phyloP scores from a whole-genome alignment of 2,113 vertebrate genomes.

The Cavia porcellus region DNA sequence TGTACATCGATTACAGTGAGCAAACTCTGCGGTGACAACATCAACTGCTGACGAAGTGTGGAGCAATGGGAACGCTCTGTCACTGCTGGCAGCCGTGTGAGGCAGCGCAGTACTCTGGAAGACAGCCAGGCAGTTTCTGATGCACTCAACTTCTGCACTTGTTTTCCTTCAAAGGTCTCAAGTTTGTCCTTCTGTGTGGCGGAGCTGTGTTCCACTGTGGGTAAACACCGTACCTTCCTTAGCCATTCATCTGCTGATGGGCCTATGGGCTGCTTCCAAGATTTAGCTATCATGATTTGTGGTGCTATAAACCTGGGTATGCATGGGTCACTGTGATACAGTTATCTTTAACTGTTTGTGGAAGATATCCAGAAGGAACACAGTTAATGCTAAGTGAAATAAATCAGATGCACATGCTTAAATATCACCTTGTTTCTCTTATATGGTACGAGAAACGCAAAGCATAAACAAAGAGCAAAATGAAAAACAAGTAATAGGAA shows the following conservation, averaged over 20 bases:
- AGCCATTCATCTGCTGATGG: not conserved
- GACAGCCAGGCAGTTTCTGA: not conserved
- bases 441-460: not conserved
- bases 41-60: fast-evolving
- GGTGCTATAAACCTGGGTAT: not conserved
- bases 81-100: fast-evolving
- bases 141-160: not conserved
- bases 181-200: not conserved
- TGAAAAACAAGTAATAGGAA: not conserved
- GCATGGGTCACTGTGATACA: not conserved
- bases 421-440: not conserved
- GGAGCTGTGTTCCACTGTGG: not conserved
- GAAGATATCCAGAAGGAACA: not conserved
- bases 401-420: not conserved
- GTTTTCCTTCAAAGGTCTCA: not conserved
- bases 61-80: not conserved
- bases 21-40: fast-evolving
- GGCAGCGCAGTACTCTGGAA: fast-evolving
- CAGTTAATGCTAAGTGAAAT: not conserved
- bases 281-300: not conserved
- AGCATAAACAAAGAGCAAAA: not conserved
- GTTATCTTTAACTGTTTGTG: not conserved
- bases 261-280: not conserved
- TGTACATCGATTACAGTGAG: fast-evolving
- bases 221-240: not conserved